A percentile compares a stretch with the other conserved stretches of the same genome.
phyloP scores from a whole-genome alignment of 2,888 invertebrate species.

The Heliconius hortense region DNA sequence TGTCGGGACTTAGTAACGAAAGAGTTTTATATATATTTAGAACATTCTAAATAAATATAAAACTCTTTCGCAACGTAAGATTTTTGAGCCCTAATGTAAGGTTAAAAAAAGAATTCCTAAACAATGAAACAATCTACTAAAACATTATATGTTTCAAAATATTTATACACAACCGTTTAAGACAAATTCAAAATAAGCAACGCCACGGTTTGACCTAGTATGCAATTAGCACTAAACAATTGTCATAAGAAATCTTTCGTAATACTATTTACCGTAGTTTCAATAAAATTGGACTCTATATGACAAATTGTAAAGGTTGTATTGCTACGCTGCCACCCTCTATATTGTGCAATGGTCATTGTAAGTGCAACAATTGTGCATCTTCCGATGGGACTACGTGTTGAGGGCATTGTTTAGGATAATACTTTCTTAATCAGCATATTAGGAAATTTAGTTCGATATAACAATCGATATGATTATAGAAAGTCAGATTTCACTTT shows the following conservation, averaged over 20 bases:
- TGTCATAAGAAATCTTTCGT: conserved; percentile 19
- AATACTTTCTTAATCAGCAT: conserved; percentile 17
- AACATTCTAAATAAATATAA: no score
- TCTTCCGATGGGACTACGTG: conserved; percentile 22
- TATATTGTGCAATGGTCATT: conserved; percentile 26
- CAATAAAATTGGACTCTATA: conserved; percentile 4
- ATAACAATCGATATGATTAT: not conserved
- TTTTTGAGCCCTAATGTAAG: not conserved
- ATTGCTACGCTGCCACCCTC: not conserved
- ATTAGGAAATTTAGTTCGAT: conserved; percentile 18
- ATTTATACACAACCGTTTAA: not conserved
- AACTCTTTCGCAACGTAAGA: not conserved
- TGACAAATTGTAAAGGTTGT: not conserved
- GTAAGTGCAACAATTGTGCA: conserved; percentile 27
- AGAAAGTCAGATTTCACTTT: not conserved
- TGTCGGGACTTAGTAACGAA: no score
- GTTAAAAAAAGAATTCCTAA: no score
- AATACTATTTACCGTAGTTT: conserved; percentile 6
- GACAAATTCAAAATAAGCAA: not conserved
- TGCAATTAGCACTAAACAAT: conserved; percentile 9
- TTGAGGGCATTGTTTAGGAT: conserved; percentile 29
- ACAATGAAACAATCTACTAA: not conserved
- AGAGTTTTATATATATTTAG: not conserved
- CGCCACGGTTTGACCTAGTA: not conserved
- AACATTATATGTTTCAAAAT: not conserved